These are phyloP conservation scores for Fragum sueziense DNA, from an alignment of 2,888 invertebrate species.

Conservation along the genomic window DNA sequence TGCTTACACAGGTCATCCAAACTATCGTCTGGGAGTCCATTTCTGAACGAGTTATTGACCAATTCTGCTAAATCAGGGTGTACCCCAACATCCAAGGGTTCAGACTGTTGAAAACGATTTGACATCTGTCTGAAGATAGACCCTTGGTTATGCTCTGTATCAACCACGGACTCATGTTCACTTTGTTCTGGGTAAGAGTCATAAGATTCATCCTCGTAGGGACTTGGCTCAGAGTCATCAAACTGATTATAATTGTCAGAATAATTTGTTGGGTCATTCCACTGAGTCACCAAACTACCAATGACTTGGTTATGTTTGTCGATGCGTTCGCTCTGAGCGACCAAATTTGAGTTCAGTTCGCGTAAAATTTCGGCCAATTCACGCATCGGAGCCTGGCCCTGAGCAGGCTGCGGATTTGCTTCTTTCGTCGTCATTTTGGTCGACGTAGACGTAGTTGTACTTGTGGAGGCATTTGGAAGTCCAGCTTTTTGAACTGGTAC, in stretches of 20 bases:
- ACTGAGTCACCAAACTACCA: neutral
- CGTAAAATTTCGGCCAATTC: constrained; percentile 9
- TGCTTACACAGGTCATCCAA: neutral
- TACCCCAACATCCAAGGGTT: neutral
- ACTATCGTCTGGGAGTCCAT: constrained; percentile 26
- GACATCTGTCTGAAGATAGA: constrained; percentile 7
- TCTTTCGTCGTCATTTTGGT: neutral
- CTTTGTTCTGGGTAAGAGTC: neutral
- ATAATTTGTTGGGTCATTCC: neutral
- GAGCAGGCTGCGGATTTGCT: neutral
- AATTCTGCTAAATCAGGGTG: constrained; percentile 14
- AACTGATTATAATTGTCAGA: neutral
- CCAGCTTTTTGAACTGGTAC: constrained; percentile 2
- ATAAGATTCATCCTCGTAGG: neutral
- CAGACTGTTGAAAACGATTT: constrained; percentile 7
- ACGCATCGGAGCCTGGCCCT: neutral
- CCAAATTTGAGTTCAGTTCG: constrained; percentile 10
- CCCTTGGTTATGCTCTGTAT: neutral
- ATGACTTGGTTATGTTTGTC: constrained; percentile 1
- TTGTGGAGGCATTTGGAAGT: neutral
- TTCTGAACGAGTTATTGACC: constrained; percentile 25
- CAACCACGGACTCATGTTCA: neutral
- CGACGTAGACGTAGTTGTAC: neutral
- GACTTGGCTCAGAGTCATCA: neutral
- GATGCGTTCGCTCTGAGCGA: constrained; percentile 14